phyloP scores from a whole-genome alignment of 1,140 invertebrate species.

The Pseudomyrmex concolor region DNA sequence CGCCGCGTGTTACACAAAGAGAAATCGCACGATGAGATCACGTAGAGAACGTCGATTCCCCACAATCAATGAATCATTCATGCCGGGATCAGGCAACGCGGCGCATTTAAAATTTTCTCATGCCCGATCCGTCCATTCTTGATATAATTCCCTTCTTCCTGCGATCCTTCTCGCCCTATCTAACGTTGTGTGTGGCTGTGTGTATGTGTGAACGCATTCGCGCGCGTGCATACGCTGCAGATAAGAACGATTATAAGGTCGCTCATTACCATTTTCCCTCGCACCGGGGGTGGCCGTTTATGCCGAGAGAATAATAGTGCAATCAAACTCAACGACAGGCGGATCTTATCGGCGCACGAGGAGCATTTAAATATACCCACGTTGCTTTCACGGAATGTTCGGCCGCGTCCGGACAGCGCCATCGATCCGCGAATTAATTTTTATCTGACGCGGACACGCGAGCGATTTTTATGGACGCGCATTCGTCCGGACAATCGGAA shows the following conservation, averaged over 20 bases:
- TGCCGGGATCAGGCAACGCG: constrained; percentile 31
- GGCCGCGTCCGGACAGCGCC: background rate
- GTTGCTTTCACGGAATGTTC: constrained; percentile 36
- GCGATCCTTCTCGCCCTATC: constrained; percentile 56
- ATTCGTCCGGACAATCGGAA: background rate
- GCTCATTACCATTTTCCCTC: constrained; percentile 73
- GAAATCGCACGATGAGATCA: background rate
- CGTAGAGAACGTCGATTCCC: constrained; percentile 43
- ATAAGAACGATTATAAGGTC: constrained; percentile 74
- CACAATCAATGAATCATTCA: constrained; percentile 55
- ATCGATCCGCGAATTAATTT: constrained; percentile 26
- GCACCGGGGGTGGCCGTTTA: constrained; percentile 57
- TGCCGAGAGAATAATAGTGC: constrained; percentile 70
- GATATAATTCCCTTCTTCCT: constrained; percentile 65
- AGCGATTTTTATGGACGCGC: background rate
- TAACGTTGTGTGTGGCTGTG: constrained; percentile 24
- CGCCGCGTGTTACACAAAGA: constrained; percentile 42
- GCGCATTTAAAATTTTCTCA: constrained; percentile 47
- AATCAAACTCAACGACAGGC: constrained; percentile 72
- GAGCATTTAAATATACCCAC: constrained; percentile 58
- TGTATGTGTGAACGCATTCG: constrained; percentile 20
- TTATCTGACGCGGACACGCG: constrained; percentile 13
- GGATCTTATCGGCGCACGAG: constrained; percentile 62
- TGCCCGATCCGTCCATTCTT: constrained; percentile 29
- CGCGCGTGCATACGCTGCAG: constrained; percentile 57